Evolutionary conservation across 2,113 vertebrate genomes (phyloP), one percentile per base, ranked within the genome.

Genomic region (Hypanus sabinus): DNA sequence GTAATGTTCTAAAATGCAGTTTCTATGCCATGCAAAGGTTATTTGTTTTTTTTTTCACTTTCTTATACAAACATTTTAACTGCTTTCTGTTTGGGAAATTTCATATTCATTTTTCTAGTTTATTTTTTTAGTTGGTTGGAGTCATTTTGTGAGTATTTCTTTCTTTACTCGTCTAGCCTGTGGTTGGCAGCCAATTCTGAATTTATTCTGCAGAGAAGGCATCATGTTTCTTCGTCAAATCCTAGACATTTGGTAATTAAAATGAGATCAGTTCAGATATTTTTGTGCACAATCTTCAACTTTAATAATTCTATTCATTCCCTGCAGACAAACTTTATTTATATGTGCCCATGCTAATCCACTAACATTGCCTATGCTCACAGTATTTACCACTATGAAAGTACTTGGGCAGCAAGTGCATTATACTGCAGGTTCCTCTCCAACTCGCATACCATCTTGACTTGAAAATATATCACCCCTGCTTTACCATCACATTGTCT

Each of bases 151-250:
- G 33, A 92, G 36, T 73, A 12, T 93, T 93, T 38, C 91, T 92
- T 92, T 92, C 90, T 91, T 36, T 70, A 68, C 62, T 93, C 46
- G 91, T 92, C 88, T 92, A 22, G 91, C 36, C 91, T 93, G 91
- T 93, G 68, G 91, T 93, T 46, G 71, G n/a, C 24, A 73, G 16
- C 68, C 62, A 93, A 24, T 55, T 93, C 18, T 93, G 38, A 73
- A 73, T 73, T 73, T 71, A 93, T 93, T 71, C 87, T 93, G 68
- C 36, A 73, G 46, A 73, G 24, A 93, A 33, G 38, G 68, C 91
- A 93, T 73, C 22, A 71, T 62, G 10, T 71, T 92, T 71, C 70
- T 71, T 9, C 27, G 33, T 22, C 14, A 68, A 93, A 18, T 11
- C 24, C 68, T 30, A 55, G 91, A 93, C 91, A 46, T 93, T 88